These are phyloP conservation scores for Botia kubotai DNA, from an alignment of 2,797 vertebrate genomes.

Conservation along the genomic window DNA sequence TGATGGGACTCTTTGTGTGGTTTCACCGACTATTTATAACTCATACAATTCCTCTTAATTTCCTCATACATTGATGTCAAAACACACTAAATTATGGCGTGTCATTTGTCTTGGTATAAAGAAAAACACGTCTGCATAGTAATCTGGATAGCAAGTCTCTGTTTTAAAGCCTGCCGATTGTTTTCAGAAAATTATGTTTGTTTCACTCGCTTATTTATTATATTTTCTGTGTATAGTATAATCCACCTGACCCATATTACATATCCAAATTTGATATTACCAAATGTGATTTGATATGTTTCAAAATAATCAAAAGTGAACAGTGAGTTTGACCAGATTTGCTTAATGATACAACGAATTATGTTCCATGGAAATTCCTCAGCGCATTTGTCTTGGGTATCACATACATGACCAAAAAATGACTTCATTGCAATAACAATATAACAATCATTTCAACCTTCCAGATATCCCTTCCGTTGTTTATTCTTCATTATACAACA, in stretches of 20 bases:
- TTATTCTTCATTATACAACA: not conserved
- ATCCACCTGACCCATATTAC: constrained; percentile 43
- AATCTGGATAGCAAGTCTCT: constrained; percentile 34
- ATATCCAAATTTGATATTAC: constrained; percentile 36
- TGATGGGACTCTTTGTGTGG: not conserved
- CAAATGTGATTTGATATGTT: constrained; percentile 28
- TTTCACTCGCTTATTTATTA: constrained; percentile 44
- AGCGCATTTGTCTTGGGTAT: constrained; percentile 14
- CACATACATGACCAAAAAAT: not conserved
- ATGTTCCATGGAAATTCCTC: constrained; percentile 8
- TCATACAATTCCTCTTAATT: not conserved
- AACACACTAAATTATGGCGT: not conserved
- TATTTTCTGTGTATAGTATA: constrained; percentile 33
- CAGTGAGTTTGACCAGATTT: constrained; percentile 44
- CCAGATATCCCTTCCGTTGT: not conserved
- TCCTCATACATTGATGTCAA: not conserved
- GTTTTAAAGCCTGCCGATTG: constrained; percentile 1
- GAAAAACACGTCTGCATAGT: constrained; percentile 57
- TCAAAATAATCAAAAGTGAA: constrained; percentile 41
- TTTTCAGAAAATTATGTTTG: constrained; percentile 37
- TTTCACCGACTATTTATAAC: constrained; percentile 1
- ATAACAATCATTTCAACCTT: constrained; percentile 7
- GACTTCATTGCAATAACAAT: not conserved
- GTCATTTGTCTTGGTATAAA: constrained; percentile 13
- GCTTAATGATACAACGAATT: constrained; percentile 12